Percentiles rank a stretch among this genome's conserved stretches.
Conservation (phyloP, 2,113 vertebrate genomes). For the Oreotrochilus melanogaster region DNA sequence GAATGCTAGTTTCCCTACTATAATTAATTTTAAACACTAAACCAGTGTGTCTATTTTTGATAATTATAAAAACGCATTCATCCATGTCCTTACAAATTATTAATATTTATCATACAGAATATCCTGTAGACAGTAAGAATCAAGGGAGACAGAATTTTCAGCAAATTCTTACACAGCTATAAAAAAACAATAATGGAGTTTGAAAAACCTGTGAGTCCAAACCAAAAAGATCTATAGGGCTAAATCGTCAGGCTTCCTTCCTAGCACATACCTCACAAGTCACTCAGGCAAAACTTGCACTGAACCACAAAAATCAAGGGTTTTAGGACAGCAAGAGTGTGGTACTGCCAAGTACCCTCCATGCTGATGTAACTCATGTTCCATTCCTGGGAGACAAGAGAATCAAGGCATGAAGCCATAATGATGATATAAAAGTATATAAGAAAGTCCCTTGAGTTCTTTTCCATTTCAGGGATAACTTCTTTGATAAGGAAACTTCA, state of each 20-base stretch:
- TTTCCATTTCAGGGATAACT: constrained; percentile 14
- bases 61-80: constrained; percentile 64
- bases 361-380: not conserved
- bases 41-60: constrained; percentile 56
- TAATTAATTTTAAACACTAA: constrained; percentile 67
- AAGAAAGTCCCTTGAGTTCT: not conserved
- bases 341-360: not conserved
- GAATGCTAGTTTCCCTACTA: constrained; percentile 62
- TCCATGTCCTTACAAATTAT: constrained; percentile 66
- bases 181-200: constrained; percentile 32
- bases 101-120: constrained; percentile 76
- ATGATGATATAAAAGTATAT: constrained; percentile 53
- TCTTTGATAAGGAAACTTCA: constrained; percentile 48
- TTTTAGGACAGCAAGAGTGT: not conserved
- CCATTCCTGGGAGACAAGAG: not conserved
- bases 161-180: constrained; percentile 34
- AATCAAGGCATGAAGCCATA: constrained; percentile 32
- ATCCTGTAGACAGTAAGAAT: constrained; percentile 72
- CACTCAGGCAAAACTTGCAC: not conserved
- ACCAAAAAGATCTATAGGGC: not conserved
- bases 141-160: constrained; percentile 60
- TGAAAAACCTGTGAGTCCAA: constrained; percentile 13
- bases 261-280: not conserved
- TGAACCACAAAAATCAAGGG: constrained; percentile 19
- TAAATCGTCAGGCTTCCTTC: not conserved